Evolutionary conservation across 2,113 vertebrate species (phyloP).

Genomic region (Cebus imitator): DNA sequence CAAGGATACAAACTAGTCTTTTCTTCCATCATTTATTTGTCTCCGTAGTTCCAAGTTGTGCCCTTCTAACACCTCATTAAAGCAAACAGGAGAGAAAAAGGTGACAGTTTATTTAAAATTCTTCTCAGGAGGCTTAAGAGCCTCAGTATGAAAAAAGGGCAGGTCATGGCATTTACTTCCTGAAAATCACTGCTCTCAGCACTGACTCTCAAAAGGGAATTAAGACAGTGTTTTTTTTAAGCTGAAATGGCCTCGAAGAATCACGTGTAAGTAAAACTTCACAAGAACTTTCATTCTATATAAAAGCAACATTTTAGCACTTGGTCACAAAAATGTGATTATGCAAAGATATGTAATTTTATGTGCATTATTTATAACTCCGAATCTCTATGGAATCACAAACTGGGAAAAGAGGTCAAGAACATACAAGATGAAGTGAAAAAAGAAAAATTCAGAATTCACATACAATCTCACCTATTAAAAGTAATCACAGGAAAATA

Average conservation of each 20-base stretch:
- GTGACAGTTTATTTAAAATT: conserved; percentile 57
- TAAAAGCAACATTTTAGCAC: conserved; percentile 1
- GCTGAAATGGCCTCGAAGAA: background rate
- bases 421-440: background rate
- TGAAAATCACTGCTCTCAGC: background rate
- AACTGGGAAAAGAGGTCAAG: background rate
- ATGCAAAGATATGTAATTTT: conserved; percentile 38
- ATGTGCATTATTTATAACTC: conserved; percentile 14
- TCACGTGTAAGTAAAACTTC: conserved; percentile 1
- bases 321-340: conserved; percentile 21
- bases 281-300: background rate
- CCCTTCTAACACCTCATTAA: background rate
- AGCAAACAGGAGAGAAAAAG: background rate
- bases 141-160: conserved; percentile 43
- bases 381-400: conserved; percentile 13
- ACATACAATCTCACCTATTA: background rate
- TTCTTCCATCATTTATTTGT: background rate
- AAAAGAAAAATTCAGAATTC: background rate
- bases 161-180: conserved; percentile 53
- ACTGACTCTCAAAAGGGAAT: background rate
- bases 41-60: background rate
- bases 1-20: background rate
- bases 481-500: conserved; percentile 2
- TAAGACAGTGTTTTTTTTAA: background rate
- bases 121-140: conserved; percentile 45